These are phyloP conservation scores for Taurulus bubalis DNA, from an alignment of 2,113 vertebrate genomes.

Conservation along the genomic window DNA sequence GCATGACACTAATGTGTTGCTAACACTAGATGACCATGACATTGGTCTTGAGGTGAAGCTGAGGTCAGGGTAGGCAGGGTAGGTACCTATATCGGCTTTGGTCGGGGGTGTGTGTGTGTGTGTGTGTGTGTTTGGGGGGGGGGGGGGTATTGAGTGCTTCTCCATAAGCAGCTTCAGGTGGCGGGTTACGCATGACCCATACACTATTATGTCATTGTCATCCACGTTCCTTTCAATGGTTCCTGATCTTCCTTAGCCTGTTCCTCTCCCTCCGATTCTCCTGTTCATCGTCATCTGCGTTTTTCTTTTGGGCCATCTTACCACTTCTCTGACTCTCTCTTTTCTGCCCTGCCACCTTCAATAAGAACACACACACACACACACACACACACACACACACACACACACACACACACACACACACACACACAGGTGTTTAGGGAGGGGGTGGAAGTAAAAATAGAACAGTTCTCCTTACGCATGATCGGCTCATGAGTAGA, in stretches of 20 bases:
- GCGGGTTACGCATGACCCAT: slow-evolving; percentile 31
- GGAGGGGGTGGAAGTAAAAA: slow-evolving; percentile 69
- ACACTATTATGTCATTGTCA: slow-evolving; percentile 19
- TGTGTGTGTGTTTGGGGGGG: too few relatives aligned
- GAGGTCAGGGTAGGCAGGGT: slow-evolving; percentile 28
- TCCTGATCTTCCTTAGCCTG: slow-evolving; percentile 2
- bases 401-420: not conserved
- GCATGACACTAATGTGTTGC: slow-evolving; percentile 49
- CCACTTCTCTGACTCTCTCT: slow-evolving; percentile 1
- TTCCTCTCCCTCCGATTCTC: slow-evolving; percentile 15
- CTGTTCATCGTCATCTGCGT: slow-evolving; percentile 37
- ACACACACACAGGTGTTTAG: slow-evolving; percentile 26
- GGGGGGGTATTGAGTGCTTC: not conserved
- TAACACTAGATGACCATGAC: slow-evolving; percentile 28
- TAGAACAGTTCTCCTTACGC: slow-evolving; percentile 75
- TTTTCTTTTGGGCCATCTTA: slow-evolving; percentile 34
- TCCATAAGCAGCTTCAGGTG: slow-evolving; percentile 12
- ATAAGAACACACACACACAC: slow-evolving; percentile 28
- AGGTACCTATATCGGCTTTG: slow-evolving; percentile 25
- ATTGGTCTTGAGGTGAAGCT: slow-evolving; percentile 16
- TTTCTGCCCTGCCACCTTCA: slow-evolving; percentile 49
- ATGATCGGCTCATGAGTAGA: slow-evolving; percentile 68
- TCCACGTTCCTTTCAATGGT: slow-evolving; percentile 16
- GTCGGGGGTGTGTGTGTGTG: not conserved
- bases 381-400: slow-evolving; percentile 4